Percentiles rank a stretch among this genome's conserved stretches.
Conservation (phyloP, 2,888 invertebrate genomes). For the Diarsia rubi region DNA sequence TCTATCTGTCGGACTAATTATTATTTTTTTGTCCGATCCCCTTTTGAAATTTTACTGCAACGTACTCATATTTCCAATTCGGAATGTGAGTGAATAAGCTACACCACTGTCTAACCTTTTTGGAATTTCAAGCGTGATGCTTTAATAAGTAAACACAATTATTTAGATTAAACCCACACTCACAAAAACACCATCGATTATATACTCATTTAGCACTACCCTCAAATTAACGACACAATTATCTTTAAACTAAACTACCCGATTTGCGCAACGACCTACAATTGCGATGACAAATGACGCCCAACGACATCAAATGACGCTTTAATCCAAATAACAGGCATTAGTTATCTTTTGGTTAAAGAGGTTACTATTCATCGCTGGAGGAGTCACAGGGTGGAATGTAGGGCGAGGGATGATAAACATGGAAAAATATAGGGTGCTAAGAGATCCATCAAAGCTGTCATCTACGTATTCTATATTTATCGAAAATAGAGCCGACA, state of each 20-base stretch:
- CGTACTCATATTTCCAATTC: not conserved
- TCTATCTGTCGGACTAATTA: no score
- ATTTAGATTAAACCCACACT: not conserved
- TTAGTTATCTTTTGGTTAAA: conserved; percentile 41
- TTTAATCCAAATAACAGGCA: conserved; percentile 57
- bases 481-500: not conserved
- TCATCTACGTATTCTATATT: not conserved
- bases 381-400: not conserved
- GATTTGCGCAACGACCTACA: conserved; percentile 41
- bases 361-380: not conserved
- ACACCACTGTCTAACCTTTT: not conserved
- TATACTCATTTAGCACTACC: conserved; percentile 3
- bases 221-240: conserved; percentile 12
- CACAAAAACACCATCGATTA: not conserved
- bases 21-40: no score
- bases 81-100: not conserved
- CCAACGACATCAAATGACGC: conserved; percentile 42
- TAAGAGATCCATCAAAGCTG: not conserved
- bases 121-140: not conserved
- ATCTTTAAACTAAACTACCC: conserved; percentile 31
- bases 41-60: no score
- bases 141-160: not conserved
- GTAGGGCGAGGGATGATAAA: not conserved
- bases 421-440: conserved; percentile 1
- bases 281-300: conserved; percentile 32